A percentile compares a stretch with the other conserved stretches of the same genome.
These are phyloP conservation scores for Brachycybe producta DNA, from an alignment of 2,888 invertebrate genomes.

Conservation along the genomic window DNA sequence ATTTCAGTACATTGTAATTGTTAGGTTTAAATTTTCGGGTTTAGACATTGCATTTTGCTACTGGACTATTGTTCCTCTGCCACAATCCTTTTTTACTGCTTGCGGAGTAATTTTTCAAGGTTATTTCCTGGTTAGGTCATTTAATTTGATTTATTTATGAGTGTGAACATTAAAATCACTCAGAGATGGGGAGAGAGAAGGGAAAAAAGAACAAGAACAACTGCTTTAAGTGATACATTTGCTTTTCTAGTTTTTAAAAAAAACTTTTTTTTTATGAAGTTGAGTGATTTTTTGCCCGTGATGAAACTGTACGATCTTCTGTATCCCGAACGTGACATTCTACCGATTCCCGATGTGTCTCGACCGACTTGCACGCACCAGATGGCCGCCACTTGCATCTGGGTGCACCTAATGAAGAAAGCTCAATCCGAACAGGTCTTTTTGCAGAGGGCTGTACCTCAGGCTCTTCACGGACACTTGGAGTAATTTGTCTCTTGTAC, in stretches of 20 bases:
- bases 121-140: no score
- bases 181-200: no score
- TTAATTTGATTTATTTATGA: no score
- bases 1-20: no score
- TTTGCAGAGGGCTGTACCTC: constrained; percentile 63
- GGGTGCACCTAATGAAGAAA: constrained; percentile 90
- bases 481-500: constrained; percentile 42
- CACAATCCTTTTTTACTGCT: no score
- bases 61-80: no score
- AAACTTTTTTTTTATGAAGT: constrained; percentile 34
- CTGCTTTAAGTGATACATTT: background rate
- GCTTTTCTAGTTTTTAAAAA: constrained; percentile 4
- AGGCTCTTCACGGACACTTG: constrained; percentile 65
- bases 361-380: constrained; percentile 74
- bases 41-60: no score
- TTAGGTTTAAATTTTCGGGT: no score
- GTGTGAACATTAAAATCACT: no score
- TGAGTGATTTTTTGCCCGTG: constrained; percentile 76
- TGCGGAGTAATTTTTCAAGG: no score
- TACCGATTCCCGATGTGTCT: constrained; percentile 77
- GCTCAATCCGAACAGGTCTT: constrained; percentile 70
- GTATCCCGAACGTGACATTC: constrained; percentile 76
- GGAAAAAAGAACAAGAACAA: background rate
- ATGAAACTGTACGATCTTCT: constrained; percentile 79
- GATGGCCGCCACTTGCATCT: constrained; percentile 90